These are phyloP conservation scores for Lasius fuliginosus DNA, from an alignment of 2,888 invertebrate species.

Conservation along the genomic window DNA sequence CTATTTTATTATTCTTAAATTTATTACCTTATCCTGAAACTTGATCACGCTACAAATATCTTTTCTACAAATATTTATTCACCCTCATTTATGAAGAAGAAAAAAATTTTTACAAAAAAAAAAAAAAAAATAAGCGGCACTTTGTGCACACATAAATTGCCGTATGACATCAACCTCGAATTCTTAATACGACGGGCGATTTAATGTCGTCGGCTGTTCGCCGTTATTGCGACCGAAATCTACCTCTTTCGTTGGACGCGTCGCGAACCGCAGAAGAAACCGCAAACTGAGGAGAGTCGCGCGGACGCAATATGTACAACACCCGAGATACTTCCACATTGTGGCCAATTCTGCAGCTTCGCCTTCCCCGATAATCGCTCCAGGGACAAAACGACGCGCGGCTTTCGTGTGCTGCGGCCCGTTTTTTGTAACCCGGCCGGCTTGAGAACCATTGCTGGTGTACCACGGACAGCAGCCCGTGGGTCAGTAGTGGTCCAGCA, in stretches of 20 bases:
- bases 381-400: conserved; percentile 21
- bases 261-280: conserved; percentile 32
- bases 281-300: conserved; percentile 5
- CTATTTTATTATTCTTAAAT: background rate
- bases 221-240: conserved; percentile 9
- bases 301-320: background rate
- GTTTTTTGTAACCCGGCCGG: conserved; percentile 28
- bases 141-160: background rate
- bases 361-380: conserved; percentile 5
- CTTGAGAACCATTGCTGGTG: conserved; percentile 52
- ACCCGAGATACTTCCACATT: conserved; percentile 10
- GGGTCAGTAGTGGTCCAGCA: conserved; percentile 11
- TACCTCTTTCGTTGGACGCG: conserved; percentile 6
- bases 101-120: background rate
- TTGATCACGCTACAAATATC: background rate
- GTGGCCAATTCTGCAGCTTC: conserved; percentile 28
- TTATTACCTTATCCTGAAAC: background rate
- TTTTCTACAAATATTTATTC: background rate
- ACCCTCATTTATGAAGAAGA: background rate
- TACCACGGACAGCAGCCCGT: conserved; percentile 42
- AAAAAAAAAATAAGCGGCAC: background rate
- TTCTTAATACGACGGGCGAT: background rate
- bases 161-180: background rate
- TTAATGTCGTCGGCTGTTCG: conserved; percentile 6
- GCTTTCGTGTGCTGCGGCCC: background rate